Evolutionary conservation across 2,113 vertebrate species (phyloP), one percentile per base, ranked within the genome.

Genomic region (Tachuris rubrigastra): DNA sequence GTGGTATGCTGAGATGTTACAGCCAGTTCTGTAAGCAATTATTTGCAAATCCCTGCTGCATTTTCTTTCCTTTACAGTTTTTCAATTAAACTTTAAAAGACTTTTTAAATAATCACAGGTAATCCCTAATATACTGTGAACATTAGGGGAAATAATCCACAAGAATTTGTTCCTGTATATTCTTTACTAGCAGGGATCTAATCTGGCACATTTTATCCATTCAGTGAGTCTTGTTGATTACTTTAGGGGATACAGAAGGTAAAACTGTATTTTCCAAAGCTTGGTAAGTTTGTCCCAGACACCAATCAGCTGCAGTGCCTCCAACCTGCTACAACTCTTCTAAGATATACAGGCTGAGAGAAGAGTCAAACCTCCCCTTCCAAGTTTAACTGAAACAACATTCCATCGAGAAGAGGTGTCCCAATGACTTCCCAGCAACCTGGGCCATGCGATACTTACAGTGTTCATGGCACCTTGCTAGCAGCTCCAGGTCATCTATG

Each of bases 391-490:
- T 49, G 73, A 76, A 93, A 82, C 9, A 21, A 27, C 42, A 28
- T 63, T 88, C 49, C 41, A 55, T 27, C 69, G 71, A 44, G 39
- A 41, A 73, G 46, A 73, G 33, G 27, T 53, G 27, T 80, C 33
- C 62, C 42, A 69, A 42, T 27, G 62, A 69, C 69, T 85, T 58
- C 62, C 41, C 13, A 49, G 91, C 44, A 31, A 10, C 37, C 12
- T 8, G 49, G 78, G 27, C 9, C 55, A 3, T 23, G 49, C 0
- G 4, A 39, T 98, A 98, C 98, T 98, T 89, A 98, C 98, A 35
- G 91, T 98, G 98, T 97, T 98, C 98, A 33, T 98, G 98, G 94
- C 98, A 98, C 62, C 96, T 97, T 79, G 98, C 98, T 81, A 98
- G 97, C 89, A 98, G 98, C 81, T 98, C 98, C 79, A 98, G 96